Conservation (phyloP, 2,797 vertebrate genomes). For the Helostoma temminkii region DNA sequence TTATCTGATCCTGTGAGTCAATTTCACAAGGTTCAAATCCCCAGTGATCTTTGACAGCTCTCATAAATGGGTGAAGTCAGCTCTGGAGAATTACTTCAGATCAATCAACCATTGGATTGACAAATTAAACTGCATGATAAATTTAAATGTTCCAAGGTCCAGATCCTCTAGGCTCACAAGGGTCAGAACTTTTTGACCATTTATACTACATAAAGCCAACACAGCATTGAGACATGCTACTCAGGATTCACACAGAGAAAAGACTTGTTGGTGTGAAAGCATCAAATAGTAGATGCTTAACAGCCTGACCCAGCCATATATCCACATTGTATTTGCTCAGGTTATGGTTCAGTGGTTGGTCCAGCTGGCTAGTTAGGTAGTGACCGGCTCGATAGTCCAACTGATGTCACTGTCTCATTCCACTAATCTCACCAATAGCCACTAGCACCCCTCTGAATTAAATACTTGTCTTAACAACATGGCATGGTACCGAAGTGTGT, state of each 20-base stretch:
- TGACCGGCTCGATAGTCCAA: no score
- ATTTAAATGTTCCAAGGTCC: constrained; percentile 1
- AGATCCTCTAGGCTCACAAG: neutral
- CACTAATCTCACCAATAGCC: no score
- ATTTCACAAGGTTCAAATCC: constrained; percentile 15
- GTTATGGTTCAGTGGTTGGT: no score
- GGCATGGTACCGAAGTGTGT: no score
- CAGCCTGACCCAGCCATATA: no score
- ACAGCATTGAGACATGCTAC: neutral
- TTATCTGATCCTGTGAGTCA: constrained; percentile 12
- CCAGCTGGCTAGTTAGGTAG: no score
- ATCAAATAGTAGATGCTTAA: no score
- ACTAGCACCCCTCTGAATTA: no score
- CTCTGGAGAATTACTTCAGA: constrained; percentile 18
- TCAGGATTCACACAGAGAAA: neutral
- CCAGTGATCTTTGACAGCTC: constrained; percentile 13
- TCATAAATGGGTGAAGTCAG: constrained; percentile 6
- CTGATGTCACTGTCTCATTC: no score
- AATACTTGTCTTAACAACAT: no score
- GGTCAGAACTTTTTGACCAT: constrained; percentile 17
- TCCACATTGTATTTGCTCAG: no score
- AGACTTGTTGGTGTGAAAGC: no score
- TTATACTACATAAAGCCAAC: constrained; percentile 1
- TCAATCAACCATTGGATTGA: constrained; percentile 14
- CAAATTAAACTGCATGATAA: constrained; percentile 29